These are phyloP conservation scores for Brachycybe producta DNA, from an alignment of 2,888 invertebrate species.

Conservation along the genomic window DNA sequence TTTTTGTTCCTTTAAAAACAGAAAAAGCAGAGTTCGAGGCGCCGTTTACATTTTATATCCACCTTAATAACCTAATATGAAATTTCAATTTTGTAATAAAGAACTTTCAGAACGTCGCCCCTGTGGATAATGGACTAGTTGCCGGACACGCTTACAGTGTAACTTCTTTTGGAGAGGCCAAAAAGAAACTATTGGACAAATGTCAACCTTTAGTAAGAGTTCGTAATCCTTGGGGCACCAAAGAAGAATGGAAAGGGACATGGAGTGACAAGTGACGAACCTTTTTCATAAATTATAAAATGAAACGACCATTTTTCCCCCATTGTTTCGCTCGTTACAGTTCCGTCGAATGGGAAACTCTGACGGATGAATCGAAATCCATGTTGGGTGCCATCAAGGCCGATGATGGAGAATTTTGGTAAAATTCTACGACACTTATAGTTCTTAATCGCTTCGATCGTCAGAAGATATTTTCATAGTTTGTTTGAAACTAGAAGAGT, in stretches of 20 bases:
- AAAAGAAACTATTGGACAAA: slow-evolving; percentile 14
- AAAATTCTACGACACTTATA: too few species aligned
- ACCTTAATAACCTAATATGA: too few species aligned
- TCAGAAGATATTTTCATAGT: too few species aligned
- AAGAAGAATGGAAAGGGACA: slow-evolving; percentile 9
- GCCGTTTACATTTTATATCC: too few species aligned
- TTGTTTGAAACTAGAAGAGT: too few species aligned
- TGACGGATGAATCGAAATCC: neutral
- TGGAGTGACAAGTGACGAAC: slow-evolving; percentile 10
- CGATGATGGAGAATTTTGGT: slow-evolving; percentile 12
- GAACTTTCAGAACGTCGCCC: too few species aligned
- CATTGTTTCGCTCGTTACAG: too few species aligned
- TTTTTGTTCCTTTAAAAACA: too few species aligned
- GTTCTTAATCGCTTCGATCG: too few species aligned
- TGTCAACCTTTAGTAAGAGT: neutral
- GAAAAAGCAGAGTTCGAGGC: too few species aligned
- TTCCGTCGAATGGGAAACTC: slow-evolving; percentile 8
- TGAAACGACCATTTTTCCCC: too few species aligned
- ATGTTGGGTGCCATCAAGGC: neutral
- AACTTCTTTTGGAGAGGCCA: slow-evolving; percentile 62
- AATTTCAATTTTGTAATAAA: too few species aligned
- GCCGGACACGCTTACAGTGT: slow-evolving; percentile 89
- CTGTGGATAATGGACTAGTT: slow-evolving; percentile 75
- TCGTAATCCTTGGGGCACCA: slow-evolving; percentile 5
- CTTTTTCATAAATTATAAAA: neutral